phyloP scores from a whole-genome alignment of 2,888 invertebrate species.

The Drosophila tanythrix region DNA sequence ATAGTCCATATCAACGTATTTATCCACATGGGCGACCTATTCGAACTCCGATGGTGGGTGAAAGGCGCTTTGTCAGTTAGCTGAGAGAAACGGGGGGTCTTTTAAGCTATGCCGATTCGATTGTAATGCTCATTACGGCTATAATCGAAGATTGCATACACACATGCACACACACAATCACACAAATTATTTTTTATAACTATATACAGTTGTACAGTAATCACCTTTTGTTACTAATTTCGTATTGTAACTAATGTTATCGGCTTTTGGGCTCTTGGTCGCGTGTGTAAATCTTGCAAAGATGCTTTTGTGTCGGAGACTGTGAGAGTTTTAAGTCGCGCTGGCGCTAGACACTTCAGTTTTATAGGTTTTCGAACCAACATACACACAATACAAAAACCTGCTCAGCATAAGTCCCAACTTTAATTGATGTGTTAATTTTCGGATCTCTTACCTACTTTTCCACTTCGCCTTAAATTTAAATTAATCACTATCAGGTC shows the following conservation, averaged over 20 bases:
- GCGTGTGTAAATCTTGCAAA: constrained; percentile 24
- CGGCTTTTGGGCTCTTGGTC: background rate
- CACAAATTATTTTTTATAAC: background rate
- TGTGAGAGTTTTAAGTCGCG: constrained; percentile 55
- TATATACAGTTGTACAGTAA: constrained; percentile 17
- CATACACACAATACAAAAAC: constrained; percentile 35
- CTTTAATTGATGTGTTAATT: constrained; percentile 18
- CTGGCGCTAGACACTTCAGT: constrained; percentile 40
- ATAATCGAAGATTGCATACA: background rate
- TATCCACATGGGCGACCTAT: constrained; percentile 14
- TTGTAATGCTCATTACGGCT: constrained; percentile 17
- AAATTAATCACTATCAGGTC: constrained; percentile 23
- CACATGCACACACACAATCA: background rate
- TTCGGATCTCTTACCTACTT: constrained; percentile 14
- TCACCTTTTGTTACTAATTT: constrained; percentile 42
- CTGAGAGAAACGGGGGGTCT: constrained; percentile 6
- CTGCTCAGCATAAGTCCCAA: constrained; percentile 28
- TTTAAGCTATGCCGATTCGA: constrained; percentile 13
- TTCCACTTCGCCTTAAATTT: constrained; percentile 12
- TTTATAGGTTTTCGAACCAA: constrained; percentile 56
- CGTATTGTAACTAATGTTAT: constrained; percentile 4
- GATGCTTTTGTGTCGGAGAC: constrained; percentile 51
- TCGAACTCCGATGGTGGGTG: constrained; percentile 47
- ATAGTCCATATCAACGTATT: constrained; percentile 19
- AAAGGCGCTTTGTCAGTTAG: constrained; percentile 48